Evolutionary conservation across 2,797 vertebrate genomes (phyloP).

Genomic region (Lithobates sylvaticus): DNA sequence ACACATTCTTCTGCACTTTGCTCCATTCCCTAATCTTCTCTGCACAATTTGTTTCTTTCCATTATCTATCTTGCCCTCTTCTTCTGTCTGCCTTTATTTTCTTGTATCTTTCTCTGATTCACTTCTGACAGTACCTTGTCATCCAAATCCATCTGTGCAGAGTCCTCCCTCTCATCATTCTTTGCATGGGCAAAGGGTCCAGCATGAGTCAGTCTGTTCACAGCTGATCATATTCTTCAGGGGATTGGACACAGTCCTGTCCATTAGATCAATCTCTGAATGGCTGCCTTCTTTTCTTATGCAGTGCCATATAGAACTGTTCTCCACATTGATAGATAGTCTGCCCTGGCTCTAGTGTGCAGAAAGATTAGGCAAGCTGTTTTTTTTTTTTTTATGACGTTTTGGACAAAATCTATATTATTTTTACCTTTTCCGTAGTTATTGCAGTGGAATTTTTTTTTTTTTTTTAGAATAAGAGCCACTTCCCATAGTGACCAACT

Average conservation of each 20-base stretch:
- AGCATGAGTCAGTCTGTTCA: background rate
- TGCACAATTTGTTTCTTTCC: constrained; percentile 44
- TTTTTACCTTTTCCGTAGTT: too few relatives aligned
- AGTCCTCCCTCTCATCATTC: constrained; percentile 15
- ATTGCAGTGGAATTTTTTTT: too few relatives aligned
- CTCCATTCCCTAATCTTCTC: constrained; percentile 33
- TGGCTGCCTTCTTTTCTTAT: constrained; percentile 2
- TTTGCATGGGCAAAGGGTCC: constrained; percentile 1
- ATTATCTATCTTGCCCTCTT: constrained; percentile 25
- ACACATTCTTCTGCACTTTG: constrained; percentile 39
- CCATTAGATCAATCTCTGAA: background rate
- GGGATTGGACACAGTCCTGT: constrained; percentile 40
- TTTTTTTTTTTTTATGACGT: background rate
- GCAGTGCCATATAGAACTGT: background rate
- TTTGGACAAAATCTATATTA: background rate
- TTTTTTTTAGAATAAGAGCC: too few relatives aligned
- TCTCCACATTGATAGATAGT: background rate
- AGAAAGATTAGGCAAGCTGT: background rate
- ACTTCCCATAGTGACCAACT: background rate
- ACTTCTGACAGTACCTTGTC: constrained; percentile 31
- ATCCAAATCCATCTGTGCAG: background rate
- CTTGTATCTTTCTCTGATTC: constrained; percentile 17
- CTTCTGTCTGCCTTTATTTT: constrained; percentile 29
- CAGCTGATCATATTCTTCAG: constrained; percentile 1
- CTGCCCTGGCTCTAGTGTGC: too few relatives aligned